Base-by-base conservation (phyloP, 2,888 invertebrate genomes). In the Cephus spinipes region DNA sequence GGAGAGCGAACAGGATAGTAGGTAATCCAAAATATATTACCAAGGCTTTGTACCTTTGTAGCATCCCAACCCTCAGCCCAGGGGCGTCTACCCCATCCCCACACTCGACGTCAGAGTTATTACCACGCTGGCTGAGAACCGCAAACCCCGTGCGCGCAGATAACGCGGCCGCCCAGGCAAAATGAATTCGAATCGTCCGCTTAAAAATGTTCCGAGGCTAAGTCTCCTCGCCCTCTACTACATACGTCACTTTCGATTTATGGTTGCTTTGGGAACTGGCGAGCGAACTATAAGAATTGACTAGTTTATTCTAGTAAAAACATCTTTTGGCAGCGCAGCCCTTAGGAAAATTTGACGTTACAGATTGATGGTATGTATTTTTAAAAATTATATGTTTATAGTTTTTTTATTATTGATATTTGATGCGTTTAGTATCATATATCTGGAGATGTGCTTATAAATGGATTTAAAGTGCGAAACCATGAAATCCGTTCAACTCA, bases 21-120 rank as follows among this genome's bases (percentile, higher is more conserved):
- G 78, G 74, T 75, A 84, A 84, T 84, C 82, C 87, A 88, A 90
- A 90, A 90, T 90, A 89, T 89, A 90, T 90, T 88, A 90, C 87
- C 83, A 83, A 82, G 81, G 88, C 90, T 90, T 89, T 88, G 89
- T 90, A 87, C 85, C 88, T 88, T 89, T 88, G 85, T 88, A 87
- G 85, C 82, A 83, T 81, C 76, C 77, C 77, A 79, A 80, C 81
- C 81, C 83, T 79, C 40, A 40, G 73, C 36, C 31, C 30, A 73
- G 77, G 69, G 73, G 35, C 35, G 74, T 73, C 71, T 33, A 31
- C 31, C 31, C 71, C 33, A 31, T 33, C 31, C 71, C 55, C 23
- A 33, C 76, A 74, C 35, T 74, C 74, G 74, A 77, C 34, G 73
- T 31, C 40, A 81, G 84, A 88, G 85, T 87, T 88, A 88, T 88